Evolutionary conservation across 2,113 vertebrate genomes (phyloP).

Genomic region (Amphiprion percula): DNA sequence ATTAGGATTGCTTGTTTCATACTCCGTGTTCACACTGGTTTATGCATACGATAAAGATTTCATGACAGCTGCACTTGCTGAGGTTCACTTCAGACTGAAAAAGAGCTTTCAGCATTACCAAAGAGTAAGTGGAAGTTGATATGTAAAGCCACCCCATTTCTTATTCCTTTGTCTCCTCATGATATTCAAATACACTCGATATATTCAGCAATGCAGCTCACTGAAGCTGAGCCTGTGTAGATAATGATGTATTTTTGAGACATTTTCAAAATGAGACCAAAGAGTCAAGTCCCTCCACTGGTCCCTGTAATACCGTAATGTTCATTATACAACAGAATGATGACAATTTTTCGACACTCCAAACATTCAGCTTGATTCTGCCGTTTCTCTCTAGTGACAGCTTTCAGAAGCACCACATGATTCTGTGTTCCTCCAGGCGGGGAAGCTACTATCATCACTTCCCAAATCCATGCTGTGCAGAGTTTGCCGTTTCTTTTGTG

Average conservation of each 20-base stretch:
- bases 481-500: background rate
- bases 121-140: conserved; percentile 3
- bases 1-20: conserved; percentile 50
- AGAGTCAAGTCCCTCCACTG: background rate
- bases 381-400: background rate
- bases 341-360: background rate
- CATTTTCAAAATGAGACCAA: background rate
- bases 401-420: conserved; percentile 9
- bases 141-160: background rate
- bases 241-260: background rate
- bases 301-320: background rate
- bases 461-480: background rate
- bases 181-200: background rate
- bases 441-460: conserved; percentile 20
- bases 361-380: background rate
- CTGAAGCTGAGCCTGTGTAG: background rate
- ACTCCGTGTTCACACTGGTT: conserved; percentile 15
- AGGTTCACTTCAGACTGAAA: conserved; percentile 2
- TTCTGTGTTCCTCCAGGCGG: background rate
- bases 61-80: conserved; percentile 9
- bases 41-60: conserved; percentile 55
- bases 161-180: background rate
- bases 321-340: conserved; percentile 1
- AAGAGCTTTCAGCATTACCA: background rate
- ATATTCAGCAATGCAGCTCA: background rate